Evolutionary conservation across 2,797 vertebrate species (phyloP).

Genomic region (Fistularia tabacaria): DNA sequence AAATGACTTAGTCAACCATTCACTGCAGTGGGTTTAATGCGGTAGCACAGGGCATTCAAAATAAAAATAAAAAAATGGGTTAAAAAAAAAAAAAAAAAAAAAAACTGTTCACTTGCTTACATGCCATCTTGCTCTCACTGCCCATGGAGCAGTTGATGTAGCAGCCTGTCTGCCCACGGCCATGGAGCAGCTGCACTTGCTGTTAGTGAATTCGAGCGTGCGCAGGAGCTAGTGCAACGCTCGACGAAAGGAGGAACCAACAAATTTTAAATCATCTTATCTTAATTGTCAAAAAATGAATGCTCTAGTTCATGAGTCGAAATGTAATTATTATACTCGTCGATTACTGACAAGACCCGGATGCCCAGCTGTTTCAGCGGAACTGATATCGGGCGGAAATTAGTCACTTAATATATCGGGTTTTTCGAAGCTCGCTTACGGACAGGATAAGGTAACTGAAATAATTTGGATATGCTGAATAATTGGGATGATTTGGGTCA

Average conservation of each 20-base stretch:
- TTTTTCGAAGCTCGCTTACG: constrained; percentile 7
- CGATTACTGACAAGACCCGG: constrained; percentile 41
- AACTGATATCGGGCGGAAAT: constrained; percentile 24
- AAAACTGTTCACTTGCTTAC: constrained; percentile 57
- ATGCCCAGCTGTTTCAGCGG: constrained; percentile 30
- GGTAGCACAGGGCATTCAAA: constrained; percentile 40
- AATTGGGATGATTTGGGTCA: constrained; percentile 9
- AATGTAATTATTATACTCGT: constrained; percentile 62
- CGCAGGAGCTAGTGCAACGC: constrained; percentile 60
- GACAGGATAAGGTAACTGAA: constrained; percentile 1
- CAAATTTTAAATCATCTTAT: constrained; percentile 67
- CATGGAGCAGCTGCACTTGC: constrained; percentile 72
- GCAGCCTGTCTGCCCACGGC: constrained; percentile 72
- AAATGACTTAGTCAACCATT: constrained; percentile 42
- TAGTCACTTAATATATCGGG: constrained; percentile 15
- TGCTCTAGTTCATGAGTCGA: constrained; percentile 42
- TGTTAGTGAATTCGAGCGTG: constrained; percentile 71
- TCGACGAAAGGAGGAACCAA: constrained; percentile 58
- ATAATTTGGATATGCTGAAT: constrained; percentile 20
- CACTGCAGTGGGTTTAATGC: constrained; percentile 38
- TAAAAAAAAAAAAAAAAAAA: neutral
- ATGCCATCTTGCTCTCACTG: constrained; percentile 67
- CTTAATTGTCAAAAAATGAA: constrained; percentile 66
- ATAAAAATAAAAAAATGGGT: too few relatives aligned
- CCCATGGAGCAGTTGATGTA: constrained; percentile 69